These are phyloP conservation scores for Myotis yumanensis DNA, from an alignment of 2,113 vertebrate genomes.

Conservation along the genomic window DNA sequence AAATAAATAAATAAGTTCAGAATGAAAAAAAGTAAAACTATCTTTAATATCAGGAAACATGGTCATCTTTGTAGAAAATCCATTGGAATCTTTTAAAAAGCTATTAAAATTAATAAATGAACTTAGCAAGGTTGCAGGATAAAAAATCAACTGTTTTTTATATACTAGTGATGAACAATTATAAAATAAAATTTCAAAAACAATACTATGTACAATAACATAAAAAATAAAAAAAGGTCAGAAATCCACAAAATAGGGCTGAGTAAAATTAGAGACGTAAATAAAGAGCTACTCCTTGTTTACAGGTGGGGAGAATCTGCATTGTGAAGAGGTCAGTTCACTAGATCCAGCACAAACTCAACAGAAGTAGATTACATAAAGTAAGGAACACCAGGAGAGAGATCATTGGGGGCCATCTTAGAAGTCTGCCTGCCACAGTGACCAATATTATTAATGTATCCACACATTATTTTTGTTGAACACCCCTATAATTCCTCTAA, in stretches of 20 bases:
- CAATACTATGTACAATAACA: neutral
- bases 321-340: neutral
- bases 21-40: neutral
- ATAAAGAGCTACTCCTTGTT: neutral
- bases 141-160: constrained; percentile 2
- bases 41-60: constrained; percentile 3
- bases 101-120: constrained; percentile 34
- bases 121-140: neutral
- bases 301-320: neutral
- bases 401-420: neutral
- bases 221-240: neutral
- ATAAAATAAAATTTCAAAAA: constrained; percentile 14
- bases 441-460: neutral
- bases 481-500: neutral
- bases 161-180: neutral
- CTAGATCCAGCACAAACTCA: neutral
- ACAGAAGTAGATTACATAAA: neutral
- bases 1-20: neutral
- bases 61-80: constrained; percentile 5
- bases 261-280: neutral
- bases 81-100: neutral
- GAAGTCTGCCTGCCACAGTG: neutral
- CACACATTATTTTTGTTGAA: neutral
- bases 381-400: neutral
- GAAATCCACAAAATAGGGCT: neutral